These are phyloP conservation scores for Parnassius apollo DNA, from an alignment of 2,888 invertebrate species.

Conservation along the genomic window DNA sequence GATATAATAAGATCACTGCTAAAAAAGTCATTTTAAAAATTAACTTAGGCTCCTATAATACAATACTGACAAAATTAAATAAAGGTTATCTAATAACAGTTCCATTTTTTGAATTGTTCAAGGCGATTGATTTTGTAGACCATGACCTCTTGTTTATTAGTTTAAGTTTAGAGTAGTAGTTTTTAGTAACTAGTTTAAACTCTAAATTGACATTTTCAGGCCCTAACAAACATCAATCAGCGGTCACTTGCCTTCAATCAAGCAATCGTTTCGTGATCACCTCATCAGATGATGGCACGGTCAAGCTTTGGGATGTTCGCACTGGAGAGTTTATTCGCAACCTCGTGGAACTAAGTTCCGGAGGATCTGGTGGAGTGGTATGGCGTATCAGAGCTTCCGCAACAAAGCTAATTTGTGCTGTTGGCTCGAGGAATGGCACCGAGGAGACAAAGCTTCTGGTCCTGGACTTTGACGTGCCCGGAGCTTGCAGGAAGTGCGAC, in stretches of 20 bases:
- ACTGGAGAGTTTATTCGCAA: conserved; percentile 98
- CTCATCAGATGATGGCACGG: conserved; percentile 99
- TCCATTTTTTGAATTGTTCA: too few species aligned
- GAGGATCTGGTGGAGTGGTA: conserved; percentile 98
- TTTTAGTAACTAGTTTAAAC: too few species aligned
- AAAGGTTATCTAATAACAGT: too few species aligned
- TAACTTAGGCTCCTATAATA: too few species aligned
- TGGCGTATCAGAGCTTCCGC: conserved; percentile 98
- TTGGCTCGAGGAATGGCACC: conserved; percentile 98
- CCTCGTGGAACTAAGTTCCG: conserved; percentile 95
- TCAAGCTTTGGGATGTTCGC: conserved; percentile 98
- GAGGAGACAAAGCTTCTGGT: conserved; percentile 99
- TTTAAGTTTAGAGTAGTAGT: too few species aligned
- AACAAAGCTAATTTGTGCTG: conserved; percentile 98
- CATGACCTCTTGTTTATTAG: too few species aligned
- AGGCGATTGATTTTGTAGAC: too few species aligned
- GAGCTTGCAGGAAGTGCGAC: conserved; percentile 82
- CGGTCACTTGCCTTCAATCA: conserved; percentile 98
- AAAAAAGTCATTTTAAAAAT: too few species aligned
- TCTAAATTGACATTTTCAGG: conserved; percentile 78
- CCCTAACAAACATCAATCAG: conserved; percentile 97
- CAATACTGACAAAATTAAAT: too few species aligned
- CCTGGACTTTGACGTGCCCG: conserved; percentile 96
- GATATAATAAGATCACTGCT: too few species aligned
- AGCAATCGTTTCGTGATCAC: conserved; percentile 98